Percentiles rank a stretch among this genome's conserved stretches.
phyloP scores from a whole-genome alignment of 2,888 invertebrate genomes.

The Standfussiana lucernea region DNA sequence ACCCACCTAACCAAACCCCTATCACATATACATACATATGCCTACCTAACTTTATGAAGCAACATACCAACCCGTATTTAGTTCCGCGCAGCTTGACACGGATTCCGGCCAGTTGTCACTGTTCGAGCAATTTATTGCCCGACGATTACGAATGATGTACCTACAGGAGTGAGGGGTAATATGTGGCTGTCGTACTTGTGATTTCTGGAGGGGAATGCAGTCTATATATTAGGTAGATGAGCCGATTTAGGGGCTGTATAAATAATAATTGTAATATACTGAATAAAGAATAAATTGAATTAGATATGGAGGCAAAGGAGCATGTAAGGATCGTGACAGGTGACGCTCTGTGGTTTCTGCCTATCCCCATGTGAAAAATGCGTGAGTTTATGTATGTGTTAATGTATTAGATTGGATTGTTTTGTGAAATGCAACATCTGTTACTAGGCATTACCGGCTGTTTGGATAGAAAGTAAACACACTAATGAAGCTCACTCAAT shows the following conservation, averaged over 20 bases:
- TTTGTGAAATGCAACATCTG: background rate
- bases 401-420: no score
- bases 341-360: no score
- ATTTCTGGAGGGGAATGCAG: constrained; percentile 15
- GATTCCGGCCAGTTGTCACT: constrained; percentile 45
- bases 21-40: constrained; percentile 31
- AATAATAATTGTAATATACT: background rate
- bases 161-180: constrained; percentile 4
- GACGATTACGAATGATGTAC: constrained; percentile 54
- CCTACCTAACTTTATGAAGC: constrained; percentile 3
- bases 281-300: no score
- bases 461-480: background rate
- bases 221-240: background rate
- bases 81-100: constrained; percentile 35
- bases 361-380: no score
- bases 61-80: constrained; percentile 38
- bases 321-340: no score
- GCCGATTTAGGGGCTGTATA: background rate
- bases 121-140: constrained; percentile 50
- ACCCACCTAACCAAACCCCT: background rate
- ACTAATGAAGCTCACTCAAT: background rate
- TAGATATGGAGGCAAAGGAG: no score
- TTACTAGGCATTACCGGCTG: background rate
- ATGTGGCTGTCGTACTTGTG: constrained; percentile 21
- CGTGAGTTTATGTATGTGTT: no score